These are phyloP conservation scores for Pardosa pseudoannulata DNA, from an alignment of 2,888 invertebrate genomes.

Conservation along the genomic window DNA sequence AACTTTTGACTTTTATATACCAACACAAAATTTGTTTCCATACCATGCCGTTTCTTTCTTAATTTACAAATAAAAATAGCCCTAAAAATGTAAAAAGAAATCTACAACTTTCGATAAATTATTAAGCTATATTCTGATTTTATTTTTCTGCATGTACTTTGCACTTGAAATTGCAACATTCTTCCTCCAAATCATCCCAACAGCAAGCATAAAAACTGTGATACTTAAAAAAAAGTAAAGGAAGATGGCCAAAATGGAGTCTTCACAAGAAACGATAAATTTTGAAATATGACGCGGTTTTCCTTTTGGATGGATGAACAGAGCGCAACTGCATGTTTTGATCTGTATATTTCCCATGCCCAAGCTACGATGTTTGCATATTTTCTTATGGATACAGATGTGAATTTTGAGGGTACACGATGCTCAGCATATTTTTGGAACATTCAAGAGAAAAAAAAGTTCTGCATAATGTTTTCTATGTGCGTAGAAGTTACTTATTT, in stretches of 20 bases:
- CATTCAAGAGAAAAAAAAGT: background rate
- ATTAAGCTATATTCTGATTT: no score
- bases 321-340: constrained; percentile 1
- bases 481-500: background rate
- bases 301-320: background rate
- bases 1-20: no score
- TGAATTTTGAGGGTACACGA: background rate
- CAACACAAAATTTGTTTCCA: no score
- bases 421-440: background rate
- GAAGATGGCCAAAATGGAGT: background rate
- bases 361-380: constrained; percentile 5
- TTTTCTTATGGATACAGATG: constrained; percentile 13
- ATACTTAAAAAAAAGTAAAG: background rate
- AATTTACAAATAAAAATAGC: no score
- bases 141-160: no score
- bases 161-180: no score
- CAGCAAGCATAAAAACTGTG: no score
- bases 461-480: background rate
- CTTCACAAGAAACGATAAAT: constrained; percentile 7
- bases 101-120: no score
- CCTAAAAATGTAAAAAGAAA: no score
- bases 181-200: no score
- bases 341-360: background rate
- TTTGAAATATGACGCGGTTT: constrained; percentile 14
- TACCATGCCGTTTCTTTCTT: no score